These are phyloP conservation scores for Palythoa grandis DNA, from an alignment of 92 coral and sea anemone genomes.

Conservation along the genomic window DNA sequence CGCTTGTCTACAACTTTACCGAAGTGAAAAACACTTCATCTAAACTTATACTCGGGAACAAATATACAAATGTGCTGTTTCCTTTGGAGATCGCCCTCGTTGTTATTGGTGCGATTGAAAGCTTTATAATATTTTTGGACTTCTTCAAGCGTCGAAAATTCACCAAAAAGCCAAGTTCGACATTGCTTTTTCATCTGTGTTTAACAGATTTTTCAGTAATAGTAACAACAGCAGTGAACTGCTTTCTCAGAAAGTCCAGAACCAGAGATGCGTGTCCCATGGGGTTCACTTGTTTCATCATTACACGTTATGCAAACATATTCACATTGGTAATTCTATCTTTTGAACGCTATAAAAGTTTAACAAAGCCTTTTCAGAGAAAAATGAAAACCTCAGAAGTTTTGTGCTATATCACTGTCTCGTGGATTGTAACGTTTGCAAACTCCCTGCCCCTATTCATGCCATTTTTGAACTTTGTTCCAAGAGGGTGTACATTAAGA, in stretches of 20 bases:
- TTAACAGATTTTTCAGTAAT: slow-evolving; percentile 19
- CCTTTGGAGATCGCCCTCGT: background rate
- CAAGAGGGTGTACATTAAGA: background rate
- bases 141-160: slow-evolving; percentile 25
- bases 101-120: slow-evolving; percentile 2
- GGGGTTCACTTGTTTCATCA: background rate
- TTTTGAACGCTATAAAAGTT: slow-evolving; percentile 27
- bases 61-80: background rate
- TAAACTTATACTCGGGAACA: background rate
- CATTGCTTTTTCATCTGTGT: slow-evolving; percentile 16
- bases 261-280: background rate
- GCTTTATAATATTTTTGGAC: background rate
- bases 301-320: slow-evolving; percentile 14
- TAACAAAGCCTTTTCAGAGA: slow-evolving; percentile 20
- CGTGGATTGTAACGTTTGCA: slow-evolving; percentile 13
- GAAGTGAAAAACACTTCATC: slow-evolving; percentile 9
- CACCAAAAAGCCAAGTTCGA: slow-evolving; percentile 9
- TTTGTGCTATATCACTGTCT: background rate
- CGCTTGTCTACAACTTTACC: background rate
- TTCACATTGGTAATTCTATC: slow-evolving; percentile 24
- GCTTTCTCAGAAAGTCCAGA: background rate
- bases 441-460: background rate
- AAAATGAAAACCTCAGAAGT: slow-evolving; percentile 22
- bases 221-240: slow-evolving; percentile 1
- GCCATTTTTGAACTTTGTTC: background rate